A percentile compares a stretch with the other conserved stretches of the same genome.
phyloP scores from a whole-genome alignment of 2,113 vertebrate species.

The Bos javanicus region DNA sequence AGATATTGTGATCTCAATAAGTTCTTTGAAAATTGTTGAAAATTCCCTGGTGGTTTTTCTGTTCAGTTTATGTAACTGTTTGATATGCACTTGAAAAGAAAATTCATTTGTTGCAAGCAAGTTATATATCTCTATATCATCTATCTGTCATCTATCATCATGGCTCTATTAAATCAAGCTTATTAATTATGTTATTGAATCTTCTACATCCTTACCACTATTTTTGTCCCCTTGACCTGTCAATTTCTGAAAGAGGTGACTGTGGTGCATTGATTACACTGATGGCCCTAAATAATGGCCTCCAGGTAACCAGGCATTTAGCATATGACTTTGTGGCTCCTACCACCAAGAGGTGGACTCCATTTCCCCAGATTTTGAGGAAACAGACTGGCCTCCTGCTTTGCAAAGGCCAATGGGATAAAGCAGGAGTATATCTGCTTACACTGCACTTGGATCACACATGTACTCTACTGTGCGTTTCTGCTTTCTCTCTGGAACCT shows the following conservation, averaged over 20 bases:
- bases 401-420: not conserved
- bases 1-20: not conserved
- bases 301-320: not conserved
- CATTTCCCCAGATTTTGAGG: not conserved
- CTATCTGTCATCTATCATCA: not conserved
- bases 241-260: not conserved
- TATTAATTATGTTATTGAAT: not conserved
- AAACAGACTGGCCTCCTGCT: not conserved
- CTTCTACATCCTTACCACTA: not conserved
- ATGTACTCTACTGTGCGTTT: not conserved
- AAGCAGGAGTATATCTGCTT: not conserved
- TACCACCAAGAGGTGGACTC: not conserved
- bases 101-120: not conserved
- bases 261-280: not conserved
- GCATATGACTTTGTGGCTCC: not conserved
- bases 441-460: not conserved
- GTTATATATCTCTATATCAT: not conserved
- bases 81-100: not conserved
- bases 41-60: not conserved
- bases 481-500: not conserved
- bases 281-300: not conserved
- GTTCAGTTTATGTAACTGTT: not conserved
- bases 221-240: not conserved
- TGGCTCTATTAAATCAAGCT: not conserved
- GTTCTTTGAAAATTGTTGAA: constrained; percentile 17